Evolutionary conservation across 2,888 invertebrate genomes (phyloP).

Genomic region (Odontocolon sp.): DNA sequence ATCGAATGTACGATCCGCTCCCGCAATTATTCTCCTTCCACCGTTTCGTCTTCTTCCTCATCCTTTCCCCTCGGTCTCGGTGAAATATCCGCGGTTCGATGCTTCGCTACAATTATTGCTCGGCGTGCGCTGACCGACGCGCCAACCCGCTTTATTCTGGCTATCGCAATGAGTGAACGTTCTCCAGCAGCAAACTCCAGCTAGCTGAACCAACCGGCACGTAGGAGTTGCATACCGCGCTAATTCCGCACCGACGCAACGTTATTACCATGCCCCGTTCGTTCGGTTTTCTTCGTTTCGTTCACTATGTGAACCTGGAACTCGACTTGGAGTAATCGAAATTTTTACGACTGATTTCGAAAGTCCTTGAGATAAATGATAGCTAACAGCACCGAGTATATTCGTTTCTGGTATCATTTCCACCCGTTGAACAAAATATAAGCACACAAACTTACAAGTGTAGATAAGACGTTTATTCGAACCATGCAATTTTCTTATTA

Average conservation of each 20-base stretch:
- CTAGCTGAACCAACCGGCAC: slow-evolving; percentile 35
- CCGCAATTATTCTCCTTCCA: neutral
- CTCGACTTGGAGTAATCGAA: slow-evolving; percentile 56
- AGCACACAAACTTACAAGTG: too few relatives aligned
- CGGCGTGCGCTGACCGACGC: slow-evolving; percentile 53
- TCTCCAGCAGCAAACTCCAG: slow-evolving; percentile 25
- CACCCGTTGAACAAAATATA: too few relatives aligned
- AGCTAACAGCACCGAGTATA: too few relatives aligned
- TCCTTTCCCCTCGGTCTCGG: neutral
- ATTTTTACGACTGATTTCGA: too few relatives aligned
- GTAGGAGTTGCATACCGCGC: slow-evolving; percentile 72
- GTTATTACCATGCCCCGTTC: slow-evolving; percentile 60
- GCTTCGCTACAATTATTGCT: slow-evolving; percentile 50
- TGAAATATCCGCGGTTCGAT: slow-evolving; percentile 48
- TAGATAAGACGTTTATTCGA: too few relatives aligned
- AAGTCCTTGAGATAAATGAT: too few relatives aligned
- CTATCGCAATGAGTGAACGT: slow-evolving; percentile 25
- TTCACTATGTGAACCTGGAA: slow-evolving; percentile 42
- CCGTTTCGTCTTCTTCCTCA: neutral
- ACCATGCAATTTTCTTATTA: too few relatives aligned
- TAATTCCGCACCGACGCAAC: slow-evolving; percentile 70
- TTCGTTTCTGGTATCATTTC: too few relatives aligned
- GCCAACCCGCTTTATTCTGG: slow-evolving; percentile 32
- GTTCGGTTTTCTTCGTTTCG: slow-evolving; percentile 29
- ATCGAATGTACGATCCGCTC: neutral